Percentiles rank a stretch among this genome's conserved stretches.
These are phyloP conservation scores for Pangasianodon gigas DNA, from an alignment of 2,113 vertebrate genomes.

Conservation along the genomic window DNA sequence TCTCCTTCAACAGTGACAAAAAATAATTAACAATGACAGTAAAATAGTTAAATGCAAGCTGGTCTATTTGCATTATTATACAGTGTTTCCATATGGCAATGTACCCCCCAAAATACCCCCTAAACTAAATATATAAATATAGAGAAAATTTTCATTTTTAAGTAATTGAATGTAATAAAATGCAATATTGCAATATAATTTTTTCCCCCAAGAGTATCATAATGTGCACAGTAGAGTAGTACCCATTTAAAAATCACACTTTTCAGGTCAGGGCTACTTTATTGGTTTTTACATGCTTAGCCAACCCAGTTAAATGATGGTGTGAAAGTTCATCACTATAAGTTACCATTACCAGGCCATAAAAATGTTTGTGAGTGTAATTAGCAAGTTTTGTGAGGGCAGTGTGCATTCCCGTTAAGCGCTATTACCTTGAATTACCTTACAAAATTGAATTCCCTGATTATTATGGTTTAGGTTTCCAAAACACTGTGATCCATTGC, in stretches of 20 bases:
- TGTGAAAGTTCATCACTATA: slow-evolving; percentile 59
- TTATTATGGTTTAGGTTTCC: not conserved
- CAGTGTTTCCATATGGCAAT: not conserved
- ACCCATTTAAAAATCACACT: not conserved
- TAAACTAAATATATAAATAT: not conserved
- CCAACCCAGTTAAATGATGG: slow-evolving; percentile 52
- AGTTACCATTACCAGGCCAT: slow-evolving; percentile 65
- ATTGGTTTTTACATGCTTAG: not conserved
- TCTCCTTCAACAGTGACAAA: not conserved
- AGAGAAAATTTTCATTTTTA: not conserved
- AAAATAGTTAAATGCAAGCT: not conserved
- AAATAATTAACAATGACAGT: not conserved
- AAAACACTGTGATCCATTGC: not conserved
- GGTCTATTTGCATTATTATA: not conserved
- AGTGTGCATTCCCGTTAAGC: slow-evolving; percentile 43
- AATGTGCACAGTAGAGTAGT: not conserved
- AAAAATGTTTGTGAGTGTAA: slow-evolving; percentile 62
- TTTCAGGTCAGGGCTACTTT: not conserved
- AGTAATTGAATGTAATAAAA: not conserved
- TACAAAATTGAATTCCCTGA: not conserved
- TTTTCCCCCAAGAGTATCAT: not conserved
- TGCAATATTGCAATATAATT: not conserved
- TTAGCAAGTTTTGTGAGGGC: slow-evolving; percentile 54
- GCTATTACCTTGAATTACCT: slow-evolving; percentile 29
- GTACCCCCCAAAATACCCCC: not conserved